phyloP scores from a whole-genome alignment of 1,140 invertebrate genomes.

The Bombus superbus region DNA sequence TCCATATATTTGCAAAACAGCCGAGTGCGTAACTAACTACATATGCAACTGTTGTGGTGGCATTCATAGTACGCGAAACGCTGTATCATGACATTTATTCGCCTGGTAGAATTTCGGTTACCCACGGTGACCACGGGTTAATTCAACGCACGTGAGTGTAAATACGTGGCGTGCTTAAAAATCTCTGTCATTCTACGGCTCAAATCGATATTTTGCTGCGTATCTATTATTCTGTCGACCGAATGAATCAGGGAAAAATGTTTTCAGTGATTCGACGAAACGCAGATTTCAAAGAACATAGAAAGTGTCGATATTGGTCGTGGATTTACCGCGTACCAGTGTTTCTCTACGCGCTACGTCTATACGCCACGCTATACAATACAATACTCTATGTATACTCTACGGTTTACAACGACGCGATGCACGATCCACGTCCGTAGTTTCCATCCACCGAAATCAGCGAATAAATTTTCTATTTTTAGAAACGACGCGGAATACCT shows the following conservation, averaged over 20 bases:
- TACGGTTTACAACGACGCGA: no score
- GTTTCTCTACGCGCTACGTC: neutral
- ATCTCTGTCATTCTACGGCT: neutral
- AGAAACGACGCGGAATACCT: no score
- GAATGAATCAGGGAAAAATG: neutral
- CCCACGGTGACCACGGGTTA: constrained; percentile 42
- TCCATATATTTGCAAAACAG: constrained; percentile 12
- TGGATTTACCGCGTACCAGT: neutral
- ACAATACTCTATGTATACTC: no score
- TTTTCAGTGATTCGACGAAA: neutral
- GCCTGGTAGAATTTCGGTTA: constrained; percentile 45
- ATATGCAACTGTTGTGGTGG: neutral
- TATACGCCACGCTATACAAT: no score
- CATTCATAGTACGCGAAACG: constrained; percentile 26
- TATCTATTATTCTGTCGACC: neutral
- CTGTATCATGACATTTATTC: constrained; percentile 49
- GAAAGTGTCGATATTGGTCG: neutral
- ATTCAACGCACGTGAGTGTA: constrained; percentile 42
- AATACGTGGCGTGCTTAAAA: constrained; percentile 32
- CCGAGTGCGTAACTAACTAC: neutral
- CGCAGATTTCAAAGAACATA: neutral
- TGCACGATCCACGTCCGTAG: no score
- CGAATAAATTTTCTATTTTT: no score
- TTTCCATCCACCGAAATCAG: no score
- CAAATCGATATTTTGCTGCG: neutral